These are phyloP conservation scores for Stenodema calcarata DNA, from an alignment of 2,888 invertebrate genomes.

Conservation along the genomic window DNA sequence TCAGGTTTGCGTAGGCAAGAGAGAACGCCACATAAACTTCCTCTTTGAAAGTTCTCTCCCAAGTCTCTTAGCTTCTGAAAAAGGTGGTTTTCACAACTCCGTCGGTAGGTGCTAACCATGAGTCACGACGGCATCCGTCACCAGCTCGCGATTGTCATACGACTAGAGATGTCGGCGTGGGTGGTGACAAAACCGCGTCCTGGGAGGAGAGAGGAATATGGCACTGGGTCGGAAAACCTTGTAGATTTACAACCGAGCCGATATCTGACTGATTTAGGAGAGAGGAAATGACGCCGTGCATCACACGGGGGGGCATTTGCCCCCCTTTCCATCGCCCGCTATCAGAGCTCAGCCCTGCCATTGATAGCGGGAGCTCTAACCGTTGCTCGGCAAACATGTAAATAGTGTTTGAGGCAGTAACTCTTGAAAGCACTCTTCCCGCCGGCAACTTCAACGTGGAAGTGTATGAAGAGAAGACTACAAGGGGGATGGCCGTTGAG, in stretches of 20 bases:
- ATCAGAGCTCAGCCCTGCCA: slow-evolving; percentile 19
- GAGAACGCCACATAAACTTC: too few relatives aligned
- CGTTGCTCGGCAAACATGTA: slow-evolving; percentile 22
- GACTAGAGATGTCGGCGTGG: slow-evolving; percentile 19
- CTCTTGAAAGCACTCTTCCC: slow-evolving; percentile 20
- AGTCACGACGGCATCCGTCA: slow-evolving; percentile 23
- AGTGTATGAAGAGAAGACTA: not conserved
- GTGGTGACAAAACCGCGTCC: slow-evolving; percentile 37
- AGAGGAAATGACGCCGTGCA: slow-evolving; percentile 43
- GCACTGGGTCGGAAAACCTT: slow-evolving; percentile 27
- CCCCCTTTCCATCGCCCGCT: not conserved
- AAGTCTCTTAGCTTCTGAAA: not conserved
- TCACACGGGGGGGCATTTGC: slow-evolving; percentile 3
- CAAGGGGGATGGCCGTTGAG: too few relatives aligned
- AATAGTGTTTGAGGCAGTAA: slow-evolving; percentile 18
- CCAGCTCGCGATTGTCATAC: not conserved
- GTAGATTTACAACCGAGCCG: slow-evolving; percentile 38
- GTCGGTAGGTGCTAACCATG: not conserved
- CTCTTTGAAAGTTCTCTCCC: too few relatives aligned
- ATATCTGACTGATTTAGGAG: slow-evolving; percentile 48
- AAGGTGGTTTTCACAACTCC: not conserved
- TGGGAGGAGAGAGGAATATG: slow-evolving; percentile 17
- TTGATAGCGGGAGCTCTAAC: slow-evolving; percentile 20
- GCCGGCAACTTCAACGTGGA: not conserved
- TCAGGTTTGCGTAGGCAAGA: too few relatives aligned